Evolutionary conservation across 2,888 invertebrate genomes (phyloP), one percentile per base, ranked within the genome.

Genomic region (Saturnia japonica): DNA sequence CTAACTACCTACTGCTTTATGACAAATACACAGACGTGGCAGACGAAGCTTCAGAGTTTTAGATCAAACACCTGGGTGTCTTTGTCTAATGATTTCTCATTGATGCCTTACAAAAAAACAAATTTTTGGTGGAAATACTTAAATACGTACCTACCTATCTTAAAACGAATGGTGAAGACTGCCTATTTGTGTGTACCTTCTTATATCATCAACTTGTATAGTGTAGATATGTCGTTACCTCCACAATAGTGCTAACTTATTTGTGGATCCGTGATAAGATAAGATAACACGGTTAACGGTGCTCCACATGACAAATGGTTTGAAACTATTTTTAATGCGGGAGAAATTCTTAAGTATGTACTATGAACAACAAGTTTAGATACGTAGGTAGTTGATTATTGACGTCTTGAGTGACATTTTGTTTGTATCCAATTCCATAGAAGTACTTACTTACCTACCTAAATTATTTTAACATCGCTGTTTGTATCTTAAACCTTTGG

Each of bases 231-330:
- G 40, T 40, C 40, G 64, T 40, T 64, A 64, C 64, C 40, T 40
- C 64, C 40, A 64, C 64, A 40, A 64, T 68, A 68, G 40, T 54
- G 68, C 68, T 54, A 47, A 68, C 54, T 64, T 64, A 77, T 76
- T 71, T 73, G 74, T 74, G 75, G 77, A 79, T 77, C 76, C 73
- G 73, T 70, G 83, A 85, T 83, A 82, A 86, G 86, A 86, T 85
- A 79, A 80, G 82, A 82, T 82, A 82, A 16, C 73, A 74, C 71
- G 75, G 70, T 67, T 67, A 64, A 74, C 75, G 73, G 73, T 73
- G 74, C 71, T 74, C 73, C 68, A 71, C 34, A 51, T 54, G 22
- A 34, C 68, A 68, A 47, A 68, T 11, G 4, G 25, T 54, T 34
- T 34, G 47, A 51, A 68, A 47, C 25, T 47, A 68, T 51, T 47